Evolutionary conservation across 2,888 invertebrate species (phyloP).

Genomic region (Ptychoptera contaminata): DNA sequence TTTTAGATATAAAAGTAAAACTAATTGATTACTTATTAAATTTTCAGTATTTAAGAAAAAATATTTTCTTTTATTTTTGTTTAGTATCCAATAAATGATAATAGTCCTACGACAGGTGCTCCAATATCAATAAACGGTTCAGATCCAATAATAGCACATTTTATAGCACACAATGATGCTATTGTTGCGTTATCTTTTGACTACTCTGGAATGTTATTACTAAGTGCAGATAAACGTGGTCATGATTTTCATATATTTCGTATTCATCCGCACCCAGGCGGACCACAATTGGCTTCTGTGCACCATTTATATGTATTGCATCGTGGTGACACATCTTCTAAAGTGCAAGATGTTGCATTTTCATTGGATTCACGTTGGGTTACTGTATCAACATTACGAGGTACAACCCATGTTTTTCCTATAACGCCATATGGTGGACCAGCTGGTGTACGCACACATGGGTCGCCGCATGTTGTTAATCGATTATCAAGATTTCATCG

Average conservation of each 20-base stretch:
- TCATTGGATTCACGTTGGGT: conserved; percentile 92
- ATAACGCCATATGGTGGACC: conserved; percentile 91
- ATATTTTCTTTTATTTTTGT: not conserved
- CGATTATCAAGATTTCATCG: conserved; percentile 88
- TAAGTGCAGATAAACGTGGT: conserved; percentile 83
- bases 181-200: conserved; percentile 84
- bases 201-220: conserved; percentile 71
- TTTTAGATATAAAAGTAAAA: conserved; percentile 64
- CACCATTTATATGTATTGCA: conserved; percentile 92
- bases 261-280: conserved; percentile 82
- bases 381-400: conserved; percentile 86
- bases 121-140: conserved; percentile 32
- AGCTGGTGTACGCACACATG: conserved; percentile 83
- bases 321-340: conserved; percentile 90
- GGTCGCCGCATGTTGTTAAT: conserved; percentile 86
- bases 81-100: conserved; percentile 26
- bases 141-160: conserved; percentile 72
- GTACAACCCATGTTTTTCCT: conserved; percentile 96
- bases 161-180: conserved; percentile 74
- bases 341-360: conserved; percentile 84
- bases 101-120: conserved; percentile 26
- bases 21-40: not conserved
- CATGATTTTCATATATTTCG: conserved; percentile 94
- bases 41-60: not conserved
- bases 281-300: conserved; percentile 71